A percentile compares a stretch with the other conserved stretches of the same genome.
Conservation (phyloP, 2,888 invertebrate genomes). For the Patella ulyssiponensis region DNA sequence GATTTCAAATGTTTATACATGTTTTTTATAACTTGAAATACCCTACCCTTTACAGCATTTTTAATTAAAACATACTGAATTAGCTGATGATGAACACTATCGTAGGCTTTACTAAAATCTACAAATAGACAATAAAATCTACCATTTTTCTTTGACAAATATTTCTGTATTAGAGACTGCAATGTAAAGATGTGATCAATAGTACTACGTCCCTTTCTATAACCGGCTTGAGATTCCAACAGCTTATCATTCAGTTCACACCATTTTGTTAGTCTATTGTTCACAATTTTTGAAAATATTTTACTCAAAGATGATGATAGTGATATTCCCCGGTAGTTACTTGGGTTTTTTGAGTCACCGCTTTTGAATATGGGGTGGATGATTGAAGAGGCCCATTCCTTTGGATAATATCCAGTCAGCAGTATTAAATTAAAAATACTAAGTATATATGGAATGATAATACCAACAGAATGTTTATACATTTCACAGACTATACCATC, state of each 20-base stretch:
- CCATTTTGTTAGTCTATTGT: slow-evolving; percentile 12
- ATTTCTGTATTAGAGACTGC: slow-evolving; percentile 3
- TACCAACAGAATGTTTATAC: slow-evolving; percentile 12
- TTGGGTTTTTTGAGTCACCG: neutral
- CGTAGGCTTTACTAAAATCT: neutral
- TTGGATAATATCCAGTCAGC: slow-evolving; percentile 7
- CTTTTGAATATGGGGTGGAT: slow-evolving; percentile 11
- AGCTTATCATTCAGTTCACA: slow-evolving; percentile 6
- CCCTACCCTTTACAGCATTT: slow-evolving; percentile 3
- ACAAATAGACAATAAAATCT: slow-evolving; percentile 4
- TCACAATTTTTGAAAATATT: slow-evolving; percentile 12
- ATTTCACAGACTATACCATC: slow-evolving; percentile 25
- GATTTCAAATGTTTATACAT: slow-evolving; percentile 16
- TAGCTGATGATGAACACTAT: slow-evolving; percentile 7
- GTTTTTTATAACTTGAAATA: slow-evolving; percentile 1
- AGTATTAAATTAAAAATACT: slow-evolving; percentile 3
- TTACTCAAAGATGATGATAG: neutral
- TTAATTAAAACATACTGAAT: slow-evolving; percentile 8
- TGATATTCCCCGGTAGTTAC: slow-evolving; percentile 15
- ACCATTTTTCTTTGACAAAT: slow-evolving; percentile 15
- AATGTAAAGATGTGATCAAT: slow-evolving; percentile 15
- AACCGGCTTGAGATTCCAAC: slow-evolving; percentile 6
- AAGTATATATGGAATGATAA: slow-evolving; percentile 9
- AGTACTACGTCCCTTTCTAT: slow-evolving; percentile 4
- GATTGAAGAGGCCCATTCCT: neutral